phyloP scores from a whole-genome alignment of 2,888 invertebrate species.

The Latrodectus hesperus region DNA sequence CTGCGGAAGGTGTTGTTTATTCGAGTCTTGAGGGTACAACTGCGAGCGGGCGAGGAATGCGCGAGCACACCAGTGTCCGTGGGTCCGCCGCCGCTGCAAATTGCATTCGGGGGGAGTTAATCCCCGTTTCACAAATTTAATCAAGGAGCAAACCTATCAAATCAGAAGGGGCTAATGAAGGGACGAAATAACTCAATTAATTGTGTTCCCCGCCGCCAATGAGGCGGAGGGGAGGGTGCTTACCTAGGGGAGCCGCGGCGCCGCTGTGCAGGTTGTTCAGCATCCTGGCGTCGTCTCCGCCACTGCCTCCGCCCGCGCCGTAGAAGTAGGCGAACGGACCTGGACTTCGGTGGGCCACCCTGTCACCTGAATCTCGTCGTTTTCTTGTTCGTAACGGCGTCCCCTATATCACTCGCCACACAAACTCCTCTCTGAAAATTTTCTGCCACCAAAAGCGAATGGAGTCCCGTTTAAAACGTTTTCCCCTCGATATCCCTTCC shows the following conservation, averaged over 20 bases:
- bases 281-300: slow-evolving; percentile 66
- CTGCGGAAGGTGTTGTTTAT: slow-evolving; percentile 54
- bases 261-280: slow-evolving; percentile 69
- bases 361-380: slow-evolving; percentile 26
- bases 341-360: slow-evolving; percentile 65
- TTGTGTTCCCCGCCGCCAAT: slow-evolving; percentile 63
- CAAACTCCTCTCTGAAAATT: slow-evolving; percentile 23
- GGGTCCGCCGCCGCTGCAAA: slow-evolving; percentile 41
- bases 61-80: slow-evolving; percentile 36
- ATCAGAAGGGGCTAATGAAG: slow-evolving; percentile 72
- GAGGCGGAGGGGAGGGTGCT: slow-evolving; percentile 42
- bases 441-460: slow-evolving; percentile 11
- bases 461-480: slow-evolving; percentile 63
- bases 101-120: slow-evolving; percentile 70
- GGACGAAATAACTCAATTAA: slow-evolving; percentile 70
- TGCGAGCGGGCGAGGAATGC: slow-evolving; percentile 27
- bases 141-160: slow-evolving; percentile 72
- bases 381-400: not conserved
- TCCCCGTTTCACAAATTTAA: slow-evolving; percentile 72
- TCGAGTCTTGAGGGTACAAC: slow-evolving; percentile 10
- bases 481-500: slow-evolving; percentile 38
- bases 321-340: slow-evolving; percentile 63
- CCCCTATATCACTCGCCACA: slow-evolving; percentile 1
- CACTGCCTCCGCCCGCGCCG: slow-evolving; percentile 50
- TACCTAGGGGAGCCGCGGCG: slow-evolving; percentile 69